A percentile compares a stretch with the other conserved stretches of the same genome.
Evolutionary conservation across 2,888 invertebrate genomes (phyloP).

Genomic region (Bursaphelenchus okinawaensis): DNA sequence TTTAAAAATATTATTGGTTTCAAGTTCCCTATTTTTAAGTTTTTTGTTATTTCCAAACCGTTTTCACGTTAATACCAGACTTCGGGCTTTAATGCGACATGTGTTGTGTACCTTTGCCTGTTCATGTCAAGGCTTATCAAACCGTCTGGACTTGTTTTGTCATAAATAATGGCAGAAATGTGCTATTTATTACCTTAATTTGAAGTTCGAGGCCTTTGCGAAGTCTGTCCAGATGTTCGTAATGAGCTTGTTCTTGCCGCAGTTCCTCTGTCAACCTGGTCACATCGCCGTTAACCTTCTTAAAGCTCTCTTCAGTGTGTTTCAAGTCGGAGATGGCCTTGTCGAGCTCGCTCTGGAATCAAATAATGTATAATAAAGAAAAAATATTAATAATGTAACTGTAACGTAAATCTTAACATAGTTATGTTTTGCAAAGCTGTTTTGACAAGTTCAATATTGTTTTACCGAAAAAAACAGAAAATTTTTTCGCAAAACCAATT

Average conservation of each 20-base stretch:
- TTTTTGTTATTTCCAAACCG: too few species aligned
- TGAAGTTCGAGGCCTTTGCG: conserved; percentile 94
- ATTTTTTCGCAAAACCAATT: too few species aligned
- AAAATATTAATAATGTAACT: neutral
- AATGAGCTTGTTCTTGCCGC: conserved; percentile 76
- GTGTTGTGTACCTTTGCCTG: too few species aligned
- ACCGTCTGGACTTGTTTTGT: conserved; percentile 4
- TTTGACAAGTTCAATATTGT: neutral
- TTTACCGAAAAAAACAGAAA: conserved; percentile 9
- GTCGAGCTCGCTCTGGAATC: conserved; percentile 79
- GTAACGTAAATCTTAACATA: neutral
- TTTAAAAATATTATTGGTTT: too few species aligned
- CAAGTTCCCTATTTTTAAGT: too few species aligned
- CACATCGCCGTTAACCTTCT: conserved; percentile 84
- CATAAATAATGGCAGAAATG: conserved; percentile 66
- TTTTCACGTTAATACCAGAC: too few species aligned
- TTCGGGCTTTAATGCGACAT: too few species aligned
- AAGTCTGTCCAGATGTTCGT: conserved; percentile 93
- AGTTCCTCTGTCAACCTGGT: conserved; percentile 96
- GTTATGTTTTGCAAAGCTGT: neutral
- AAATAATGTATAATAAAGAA: too few species aligned
- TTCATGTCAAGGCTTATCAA: too few species aligned
- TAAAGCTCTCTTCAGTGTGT: conserved; percentile 96
- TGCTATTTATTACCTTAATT: conserved; percentile 75
- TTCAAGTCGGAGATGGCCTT: conserved; percentile 96